A percentile compares a stretch with the other conserved stretches of the same genome.
Evolutionary conservation across 1,140 invertebrate species (phyloP).

Genomic region (Bombus terrestris): DNA sequence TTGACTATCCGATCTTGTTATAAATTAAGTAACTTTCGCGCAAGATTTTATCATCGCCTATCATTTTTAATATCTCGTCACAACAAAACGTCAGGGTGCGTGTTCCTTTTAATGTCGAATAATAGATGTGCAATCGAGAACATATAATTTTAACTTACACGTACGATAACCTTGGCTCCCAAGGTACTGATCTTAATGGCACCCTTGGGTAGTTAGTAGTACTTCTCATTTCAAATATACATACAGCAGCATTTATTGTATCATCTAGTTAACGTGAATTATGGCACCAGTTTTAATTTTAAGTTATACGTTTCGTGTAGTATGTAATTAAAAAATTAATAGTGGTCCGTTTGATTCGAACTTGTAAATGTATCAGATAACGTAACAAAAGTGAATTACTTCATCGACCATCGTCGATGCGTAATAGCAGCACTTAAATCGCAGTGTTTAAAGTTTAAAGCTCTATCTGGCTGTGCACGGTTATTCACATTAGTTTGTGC

Average conservation of each 20-base stretch:
- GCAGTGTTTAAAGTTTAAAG: constrained; percentile 55
- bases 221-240: not conserved
- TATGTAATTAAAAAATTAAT: not conserved
- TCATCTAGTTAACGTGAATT: not conserved
- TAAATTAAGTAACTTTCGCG: constrained; percentile 64
- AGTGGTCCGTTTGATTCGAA: not conserved
- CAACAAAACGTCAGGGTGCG: not conserved
- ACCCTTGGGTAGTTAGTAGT: not conserved
- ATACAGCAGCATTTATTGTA: not conserved
- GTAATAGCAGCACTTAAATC: constrained; percentile 26
- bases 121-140: not conserved
- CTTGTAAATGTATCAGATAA: not conserved
- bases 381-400: constrained; percentile 12
- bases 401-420: not conserved
- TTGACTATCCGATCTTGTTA: constrained; percentile 32
- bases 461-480: not conserved
- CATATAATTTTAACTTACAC: not conserved
- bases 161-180: not conserved
- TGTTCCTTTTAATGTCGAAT: not conserved
- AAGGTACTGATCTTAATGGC: not conserved
- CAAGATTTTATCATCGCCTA: constrained; percentile 5
- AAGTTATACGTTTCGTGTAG: not conserved
- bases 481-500: constrained; percentile 46
- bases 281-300: not conserved
- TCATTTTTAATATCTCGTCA: not conserved